Evolutionary conservation across 1,140 invertebrate species (phyloP).

Genomic region (Oryzaephilus surinamensis): DNA sequence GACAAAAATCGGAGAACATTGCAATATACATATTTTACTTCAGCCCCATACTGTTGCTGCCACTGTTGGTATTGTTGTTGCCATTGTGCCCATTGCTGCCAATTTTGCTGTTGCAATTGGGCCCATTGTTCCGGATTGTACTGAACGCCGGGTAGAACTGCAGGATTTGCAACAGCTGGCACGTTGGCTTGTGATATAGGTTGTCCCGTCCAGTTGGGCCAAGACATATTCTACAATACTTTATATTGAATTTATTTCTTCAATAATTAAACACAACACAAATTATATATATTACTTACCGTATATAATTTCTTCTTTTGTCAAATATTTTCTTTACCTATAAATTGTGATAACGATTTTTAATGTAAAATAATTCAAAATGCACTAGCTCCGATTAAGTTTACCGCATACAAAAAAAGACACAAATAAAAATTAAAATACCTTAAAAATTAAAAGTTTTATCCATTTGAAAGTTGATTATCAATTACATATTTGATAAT

Average conservation of each 20-base stretch:
- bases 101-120: slow-evolving; percentile 60
- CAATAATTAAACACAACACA: slow-evolving; percentile 2
- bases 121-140: slow-evolving; percentile 59
- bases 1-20: neutral
- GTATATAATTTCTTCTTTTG: no score
- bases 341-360: no score
- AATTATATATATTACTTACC: no score
- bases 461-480: no score
- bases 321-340: no score
- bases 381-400: no score
- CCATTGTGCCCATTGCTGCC: slow-evolving; percentile 75
- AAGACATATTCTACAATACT: slow-evolving; percentile 24
- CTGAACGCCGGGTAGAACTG: slow-evolving; percentile 42
- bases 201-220: slow-evolving; percentile 18
- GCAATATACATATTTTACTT: slow-evolving; percentile 48
- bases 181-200: slow-evolving; percentile 7
- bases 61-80: slow-evolving; percentile 75
- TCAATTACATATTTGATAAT: no score
- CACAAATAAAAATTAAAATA: no score
- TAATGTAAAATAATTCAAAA: no score
- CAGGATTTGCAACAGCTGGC: slow-evolving; percentile 9
- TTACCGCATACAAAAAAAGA: no score
- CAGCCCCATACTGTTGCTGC: slow-evolving; percentile 70
- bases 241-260: neutral
- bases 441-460: no score